A percentile compares a stretch with the other conserved stretches of the same genome.
phyloP scores from a whole-genome alignment of 2,888 invertebrate genomes.

The Gastracanthus pulcherrimus region DNA sequence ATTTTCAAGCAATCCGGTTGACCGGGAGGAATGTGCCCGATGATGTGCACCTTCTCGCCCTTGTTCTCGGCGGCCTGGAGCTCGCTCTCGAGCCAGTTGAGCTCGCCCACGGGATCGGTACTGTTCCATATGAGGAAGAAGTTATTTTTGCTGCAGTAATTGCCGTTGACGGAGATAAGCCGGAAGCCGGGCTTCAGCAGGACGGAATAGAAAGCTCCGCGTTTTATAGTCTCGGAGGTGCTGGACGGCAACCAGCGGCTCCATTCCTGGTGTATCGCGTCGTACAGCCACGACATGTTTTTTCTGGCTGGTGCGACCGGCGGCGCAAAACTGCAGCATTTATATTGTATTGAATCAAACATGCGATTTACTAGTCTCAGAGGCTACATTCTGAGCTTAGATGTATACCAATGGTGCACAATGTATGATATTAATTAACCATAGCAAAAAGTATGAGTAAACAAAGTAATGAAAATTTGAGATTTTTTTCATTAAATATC shows the following conservation, averaged over 20 bases:
- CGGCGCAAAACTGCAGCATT: conserved; percentile 88
- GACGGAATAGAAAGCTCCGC: conserved; percentile 95
- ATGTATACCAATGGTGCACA: too few species aligned
- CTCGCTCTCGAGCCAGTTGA: conserved; percentile 97
- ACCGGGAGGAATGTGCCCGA: conserved; percentile 97
- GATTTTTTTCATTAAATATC: background rate
- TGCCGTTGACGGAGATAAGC: conserved; percentile 95
- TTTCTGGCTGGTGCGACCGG: conserved; percentile 91
- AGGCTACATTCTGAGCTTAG: too few species aligned
- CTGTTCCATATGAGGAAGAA: conserved; percentile 97
- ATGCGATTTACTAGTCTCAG: too few species aligned
- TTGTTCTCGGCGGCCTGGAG: conserved; percentile 95
- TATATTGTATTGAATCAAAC: background rate
- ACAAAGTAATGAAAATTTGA: too few species aligned
- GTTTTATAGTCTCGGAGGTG: conserved; percentile 90
- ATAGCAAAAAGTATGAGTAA: too few species aligned
- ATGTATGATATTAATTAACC: too few species aligned
- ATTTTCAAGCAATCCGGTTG: conserved; percentile 95
- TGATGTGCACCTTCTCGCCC: conserved; percentile 96
- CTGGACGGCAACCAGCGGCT: conserved; percentile 93
- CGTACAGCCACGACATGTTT: conserved; percentile 95
- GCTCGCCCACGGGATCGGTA: conserved; percentile 96
- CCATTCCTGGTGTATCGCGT: conserved; percentile 93
- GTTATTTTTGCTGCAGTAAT: conserved; percentile 96
- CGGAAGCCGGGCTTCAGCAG: conserved; percentile 94